These are phyloP conservation scores for Microplitis manilae DNA, from an alignment of 2,888 invertebrate genomes.

Conservation along the genomic window DNA sequence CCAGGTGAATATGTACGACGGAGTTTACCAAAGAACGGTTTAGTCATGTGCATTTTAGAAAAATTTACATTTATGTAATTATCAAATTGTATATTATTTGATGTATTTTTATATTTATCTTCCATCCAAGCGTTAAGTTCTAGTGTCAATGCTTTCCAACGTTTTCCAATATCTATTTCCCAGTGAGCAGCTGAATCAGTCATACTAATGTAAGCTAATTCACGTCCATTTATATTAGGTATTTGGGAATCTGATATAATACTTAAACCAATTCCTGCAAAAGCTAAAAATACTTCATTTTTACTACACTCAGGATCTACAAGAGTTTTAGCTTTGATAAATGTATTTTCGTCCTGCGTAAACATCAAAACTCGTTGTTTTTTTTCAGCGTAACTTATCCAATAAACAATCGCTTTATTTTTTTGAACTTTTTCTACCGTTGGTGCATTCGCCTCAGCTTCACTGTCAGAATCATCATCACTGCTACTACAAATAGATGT, in stretches of 20 bases:
- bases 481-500: constrained; percentile 73
- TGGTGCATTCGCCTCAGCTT: constrained; percentile 50
- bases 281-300: constrained; percentile 79
- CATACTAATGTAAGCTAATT: constrained; percentile 80
- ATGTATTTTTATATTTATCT: constrained; percentile 81
- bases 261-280: constrained; percentile 79
- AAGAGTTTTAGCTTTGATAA: constrained; percentile 60
- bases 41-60: constrained; percentile 89
- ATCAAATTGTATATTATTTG: constrained; percentile 82
- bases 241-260: constrained; percentile 64
- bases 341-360: constrained; percentile 82
- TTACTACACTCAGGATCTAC: constrained; percentile 80
- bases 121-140: constrained; percentile 88
- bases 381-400: constrained; percentile 85
- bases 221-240: constrained; percentile 70
- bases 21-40: constrained; percentile 87
- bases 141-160: constrained; percentile 84
- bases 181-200: constrained; percentile 82
- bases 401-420: constrained; percentile 85
- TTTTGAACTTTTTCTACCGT: constrained; percentile 75
- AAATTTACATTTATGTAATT: constrained; percentile 84
- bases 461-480: constrained; percentile 76
- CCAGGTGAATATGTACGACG: constrained; percentile 83
- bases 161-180: constrained; percentile 86
- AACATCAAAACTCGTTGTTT: constrained; percentile 83